phyloP scores from a whole-genome alignment of 2,113 vertebrate species.

The Tenrec ecaudatus region DNA sequence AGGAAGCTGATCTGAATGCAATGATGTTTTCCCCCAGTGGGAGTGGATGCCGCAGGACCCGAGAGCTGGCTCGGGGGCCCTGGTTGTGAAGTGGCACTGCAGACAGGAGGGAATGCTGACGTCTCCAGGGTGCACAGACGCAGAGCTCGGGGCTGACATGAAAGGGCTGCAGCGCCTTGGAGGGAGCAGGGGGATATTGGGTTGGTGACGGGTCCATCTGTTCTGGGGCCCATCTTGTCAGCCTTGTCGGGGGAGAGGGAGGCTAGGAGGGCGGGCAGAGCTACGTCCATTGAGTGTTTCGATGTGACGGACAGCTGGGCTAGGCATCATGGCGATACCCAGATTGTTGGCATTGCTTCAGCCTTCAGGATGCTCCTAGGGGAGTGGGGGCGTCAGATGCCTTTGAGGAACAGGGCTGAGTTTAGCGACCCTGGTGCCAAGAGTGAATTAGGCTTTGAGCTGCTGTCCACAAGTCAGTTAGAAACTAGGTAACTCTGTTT shows the following conservation, averaged over 20 bases:
- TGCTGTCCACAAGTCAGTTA: no score
- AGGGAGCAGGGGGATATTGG: background rate
- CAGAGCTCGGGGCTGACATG: background rate
- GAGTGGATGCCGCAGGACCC: background rate
- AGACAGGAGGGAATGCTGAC: background rate
- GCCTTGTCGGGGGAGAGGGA: background rate
- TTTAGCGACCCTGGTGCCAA: no score
- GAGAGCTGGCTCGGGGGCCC: background rate
- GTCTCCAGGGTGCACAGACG: background rate
- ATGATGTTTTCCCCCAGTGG: slow-evolving; percentile 16
- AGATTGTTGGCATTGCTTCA: background rate
- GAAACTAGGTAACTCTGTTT: no score
- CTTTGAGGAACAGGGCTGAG: background rate
- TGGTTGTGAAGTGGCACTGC: background rate
- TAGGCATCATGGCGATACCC: background rate
- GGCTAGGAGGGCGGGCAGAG: background rate
- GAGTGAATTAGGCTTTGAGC: no score
- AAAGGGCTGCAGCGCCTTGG: background rate
- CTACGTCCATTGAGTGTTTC: fast-evolving
- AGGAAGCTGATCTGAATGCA: slow-evolving; percentile 52
- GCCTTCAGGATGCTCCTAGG: background rate
- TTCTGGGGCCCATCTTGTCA: background rate
- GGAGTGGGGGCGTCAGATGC: background rate
- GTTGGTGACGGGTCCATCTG: background rate
- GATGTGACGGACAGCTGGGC: background rate